Conservation (phyloP, 2,888 invertebrate species). For the Pyrrhosoma nymphula region DNA sequence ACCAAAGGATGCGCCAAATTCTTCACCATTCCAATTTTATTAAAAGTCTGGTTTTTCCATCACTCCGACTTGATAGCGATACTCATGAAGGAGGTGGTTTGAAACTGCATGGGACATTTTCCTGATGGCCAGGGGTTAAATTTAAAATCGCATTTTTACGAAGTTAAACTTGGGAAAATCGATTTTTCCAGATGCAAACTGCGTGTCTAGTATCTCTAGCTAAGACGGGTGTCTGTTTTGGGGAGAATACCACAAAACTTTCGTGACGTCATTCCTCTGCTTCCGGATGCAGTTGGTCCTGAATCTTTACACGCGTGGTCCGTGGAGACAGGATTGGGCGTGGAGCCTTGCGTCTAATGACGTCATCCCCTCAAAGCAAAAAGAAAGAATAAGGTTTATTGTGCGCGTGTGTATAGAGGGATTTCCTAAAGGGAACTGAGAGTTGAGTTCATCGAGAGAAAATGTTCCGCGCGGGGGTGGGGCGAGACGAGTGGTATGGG, state of each 20-base stretch:
- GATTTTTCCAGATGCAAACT: too few relatives aligned
- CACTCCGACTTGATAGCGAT: too few relatives aligned
- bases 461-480: background rate
- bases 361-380: background rate
- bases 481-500: background rate
- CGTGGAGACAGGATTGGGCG: background rate
- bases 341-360: background rate
- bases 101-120: too few relatives aligned
- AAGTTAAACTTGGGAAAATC: too few relatives aligned
- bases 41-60: too few relatives aligned
- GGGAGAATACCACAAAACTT: background rate
- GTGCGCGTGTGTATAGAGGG: background rate
- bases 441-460: constrained; percentile 2
- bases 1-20: too few relatives aligned
- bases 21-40: too few relatives aligned
- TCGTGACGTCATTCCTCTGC: background rate
- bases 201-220: too few relatives aligned
- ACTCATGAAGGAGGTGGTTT: too few relatives aligned
- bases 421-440: background rate
- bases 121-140: too few relatives aligned
- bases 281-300: too few relatives aligned
- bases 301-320: background rate
- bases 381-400: background rate
- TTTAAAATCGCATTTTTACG: too few relatives aligned
- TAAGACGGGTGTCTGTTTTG: background rate